Percentiles rank a stretch among this genome's conserved stretches.
Conservation (phyloP, 2,113 vertebrate genomes). For the Centrocercus urophasianus region DNA sequence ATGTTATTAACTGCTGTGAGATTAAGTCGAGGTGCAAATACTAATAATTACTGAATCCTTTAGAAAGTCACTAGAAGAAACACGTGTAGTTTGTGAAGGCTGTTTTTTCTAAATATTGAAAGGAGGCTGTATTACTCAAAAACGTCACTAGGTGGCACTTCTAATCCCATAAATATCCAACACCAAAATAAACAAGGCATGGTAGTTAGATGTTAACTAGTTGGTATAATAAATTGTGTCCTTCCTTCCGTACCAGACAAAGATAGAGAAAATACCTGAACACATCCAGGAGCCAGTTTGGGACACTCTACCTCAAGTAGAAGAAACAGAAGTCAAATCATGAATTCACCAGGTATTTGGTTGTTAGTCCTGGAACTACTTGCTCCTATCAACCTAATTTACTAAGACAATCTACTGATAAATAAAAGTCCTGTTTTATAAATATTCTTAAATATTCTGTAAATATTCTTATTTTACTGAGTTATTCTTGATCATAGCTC, state of each 20-base stretch:
- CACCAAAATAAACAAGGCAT: neutral
- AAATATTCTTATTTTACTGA: neutral
- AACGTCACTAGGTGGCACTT: constrained; percentile 30
- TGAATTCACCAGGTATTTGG: constrained; percentile 26
- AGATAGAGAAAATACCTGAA: constrained; percentile 89
- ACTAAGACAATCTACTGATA: neutral
- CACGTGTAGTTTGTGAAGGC: neutral
- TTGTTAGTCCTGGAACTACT: neutral
- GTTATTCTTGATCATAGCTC: neutral
- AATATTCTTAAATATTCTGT: neutral
- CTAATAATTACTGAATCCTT: neutral
- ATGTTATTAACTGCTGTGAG: neutral
- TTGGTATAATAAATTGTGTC: neutral
- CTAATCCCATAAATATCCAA: neutral
- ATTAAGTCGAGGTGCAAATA: neutral
- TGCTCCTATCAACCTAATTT: neutral
- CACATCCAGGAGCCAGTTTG: constrained; percentile 91
- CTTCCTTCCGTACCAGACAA: constrained; percentile 79
- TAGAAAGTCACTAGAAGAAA: neutral
- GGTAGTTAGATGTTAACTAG: neutral
- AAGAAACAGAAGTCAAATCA: constrained; percentile 60
- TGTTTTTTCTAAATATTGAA: rapidly evolving
- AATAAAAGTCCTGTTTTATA: constrained; percentile 40
- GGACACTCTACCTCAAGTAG: constrained; percentile 71
- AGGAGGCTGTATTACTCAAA: neutral